Percentiles rank a stretch among this genome's conserved stretches.
phyloP scores from a whole-genome alignment of 2,113 vertebrate genomes.

The Ceyx melanurus region DNA sequence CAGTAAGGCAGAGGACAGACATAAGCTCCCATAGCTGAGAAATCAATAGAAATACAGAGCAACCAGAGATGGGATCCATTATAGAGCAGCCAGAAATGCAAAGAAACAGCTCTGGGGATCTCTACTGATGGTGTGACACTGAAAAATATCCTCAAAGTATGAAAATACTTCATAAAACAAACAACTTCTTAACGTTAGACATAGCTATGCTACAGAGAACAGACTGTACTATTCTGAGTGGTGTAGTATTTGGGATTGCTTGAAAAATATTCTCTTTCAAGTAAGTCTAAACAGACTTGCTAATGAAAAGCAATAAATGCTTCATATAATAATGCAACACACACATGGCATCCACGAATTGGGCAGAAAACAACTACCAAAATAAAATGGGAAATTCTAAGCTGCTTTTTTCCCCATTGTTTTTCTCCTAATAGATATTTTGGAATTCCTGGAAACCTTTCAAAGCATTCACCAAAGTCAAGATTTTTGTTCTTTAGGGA shows the following conservation, averaged over 20 bases:
- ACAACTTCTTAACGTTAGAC: not conserved
- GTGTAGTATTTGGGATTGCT: not conserved
- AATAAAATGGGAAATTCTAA: not conserved
- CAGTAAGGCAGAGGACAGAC: conserved; percentile 30
- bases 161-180: not conserved
- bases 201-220: not conserved
- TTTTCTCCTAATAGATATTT: not conserved
- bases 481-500: not conserved
- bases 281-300: not conserved
- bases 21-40: conserved; percentile 2
- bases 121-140: not conserved
- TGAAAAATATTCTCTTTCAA: not conserved
- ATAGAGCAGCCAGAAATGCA: conserved; percentile 11
- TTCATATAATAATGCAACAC: not conserved
- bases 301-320: not conserved
- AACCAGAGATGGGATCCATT: conserved; percentile 15
- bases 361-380: not conserved
- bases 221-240: not conserved
- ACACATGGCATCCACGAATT: not conserved
- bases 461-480: not conserved
- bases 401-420: not conserved
- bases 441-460: not conserved
- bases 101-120: not conserved
- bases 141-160: not conserved
- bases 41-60: conserved; percentile 30